Evolutionary conservation across 1,140 invertebrate species (phyloP), one percentile per base, ranked within the genome.

Genomic region (Aphis craccivora): DNA sequence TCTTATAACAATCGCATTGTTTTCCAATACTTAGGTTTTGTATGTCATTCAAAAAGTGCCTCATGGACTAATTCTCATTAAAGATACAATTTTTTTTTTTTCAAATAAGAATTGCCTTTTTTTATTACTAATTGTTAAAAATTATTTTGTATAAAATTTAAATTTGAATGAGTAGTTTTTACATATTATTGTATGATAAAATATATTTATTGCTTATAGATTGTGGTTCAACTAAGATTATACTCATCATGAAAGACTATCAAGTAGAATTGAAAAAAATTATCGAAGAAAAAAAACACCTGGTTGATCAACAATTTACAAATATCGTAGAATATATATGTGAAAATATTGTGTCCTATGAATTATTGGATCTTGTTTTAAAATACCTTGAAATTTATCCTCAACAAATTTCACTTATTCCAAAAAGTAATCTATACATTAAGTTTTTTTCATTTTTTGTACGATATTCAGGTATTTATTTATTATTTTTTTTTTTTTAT

Each of bases 381-480:
- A 40, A 93, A 55, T 93, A 93, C 35, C 91, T 93, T 6, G 25
- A 93, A 51, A 84, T 40, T 22, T 93, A 84, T 55, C 37, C 91
- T 1, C 91, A 93, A 6, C 91, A 93, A 84, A 84, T 93, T 30
- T 40, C 48, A 40, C 35, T 30, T 43, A 35, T 93, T 93, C 35
- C 81, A 30, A 51, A 48, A 84, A 43, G 91, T 93, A 93, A 93
- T 55, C 0, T 93, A 83, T 35, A n/a, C 35, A 45, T 81, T 81
- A 53, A 37, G 8, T 48, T 43, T 43, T 60, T 55, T 90, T 60
- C 25, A 8, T 25, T 60, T 25, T 25, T 60, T 25, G 22, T 11
- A 25, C 30, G 8, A 60, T 60, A 2, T 60, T 60, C 8, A 60
- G 2, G 30, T 30, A 60, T 60, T 60, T 60, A 11, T 55, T 55